Base-by-base conservation (phyloP, 2,113 vertebrate genomes). In the Clinocottus analis region DNA sequence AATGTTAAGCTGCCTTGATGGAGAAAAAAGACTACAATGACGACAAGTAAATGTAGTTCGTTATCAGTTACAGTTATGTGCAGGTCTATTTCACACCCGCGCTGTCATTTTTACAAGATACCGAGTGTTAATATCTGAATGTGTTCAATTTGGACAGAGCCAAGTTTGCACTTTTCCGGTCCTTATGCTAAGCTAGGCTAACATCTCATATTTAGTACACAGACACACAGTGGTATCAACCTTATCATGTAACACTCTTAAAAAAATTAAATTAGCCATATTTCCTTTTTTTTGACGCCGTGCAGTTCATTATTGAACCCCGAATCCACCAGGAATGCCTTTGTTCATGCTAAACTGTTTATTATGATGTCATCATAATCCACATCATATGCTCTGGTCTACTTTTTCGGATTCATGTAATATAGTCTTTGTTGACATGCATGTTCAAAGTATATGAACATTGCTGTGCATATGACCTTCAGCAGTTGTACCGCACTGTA, bases 1-100 rank as follows among this genome's bases (percentile, higher is more conserved):
- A 13, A 13, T 23, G 61, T 23, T 60, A 4, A 41, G 53, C 62
- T 43, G 27, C 29, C 37, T 31, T 33, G 25, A 35, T 25, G 10
- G 43, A 35, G 21, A 2, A 27, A 62, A 74, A 37, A 47, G n/a
- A 74, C 16, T 19, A 58, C 33, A n/a, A 74, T 53, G 6, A 63
- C 53, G 9, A 29, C n/a, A 53, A 21, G 10, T 10, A 58, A 70
- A 13, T 25, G 45, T 21, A 39, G 10, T 31, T 27, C 7, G 25
- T 37, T 53, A 8, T 33, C 29, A 33, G 29, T 71, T 13, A 51
- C 9, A 21, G 6, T 7, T 23, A 37, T 35, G 33, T 39, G 33
- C 21, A 41, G 37, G 1, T 23, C 61, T 63, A 39, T 25, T 39
- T 16, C 35, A 19, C 25, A 3, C 17, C 9, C 16, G 19, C 23